Base-by-base conservation (phyloP, 2,113 vertebrate species). In the Seriola aureovittata region DNA sequence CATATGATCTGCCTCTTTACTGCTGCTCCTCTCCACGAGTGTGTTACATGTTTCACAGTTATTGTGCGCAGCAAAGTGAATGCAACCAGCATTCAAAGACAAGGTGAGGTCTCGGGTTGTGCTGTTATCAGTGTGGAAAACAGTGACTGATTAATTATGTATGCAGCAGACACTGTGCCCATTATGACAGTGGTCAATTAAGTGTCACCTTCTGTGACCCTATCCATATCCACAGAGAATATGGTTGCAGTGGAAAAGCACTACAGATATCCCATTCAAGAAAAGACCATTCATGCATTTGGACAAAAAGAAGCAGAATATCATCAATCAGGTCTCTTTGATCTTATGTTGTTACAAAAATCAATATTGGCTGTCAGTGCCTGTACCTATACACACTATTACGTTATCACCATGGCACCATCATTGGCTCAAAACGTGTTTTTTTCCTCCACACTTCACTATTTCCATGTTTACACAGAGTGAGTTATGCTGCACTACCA, bases 91-190 rank as follows among this genome's bases (percentile, higher is more conserved):
- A 62, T 77, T 87, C 68, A 84, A 81, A 90, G 83, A 67, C 60
- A 38, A 87, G 84, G 74, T 72, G 81, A 79, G 66, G 57, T 38
- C 44, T 46, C 11, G 19, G 79, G 80, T 79, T n/a, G 63, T 72
- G 85, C 71, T 58, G 67, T 87, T 81, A 84, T 85, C 88, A 77
- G 44, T 81, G 85, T 68, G 76, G 75, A 80, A 89, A 91, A 85
- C 77, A 91, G 71, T 52, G 74, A 89, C 58, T 0, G 42, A 87
- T 94, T 85, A 89, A 94, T 94, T 93, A 94, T 94, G 90, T 67
- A 93, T 93, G 90, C 91, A 57, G 86, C 83, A 83, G 84, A 88
- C 82, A 72, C 81, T 74, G 63, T 80, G 75, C 65, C 80, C 84
- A 88, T 90, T 87, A 85, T 85, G 78, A 78, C 74, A 66, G 86